A percentile compares a stretch with the other conserved stretches of the same genome.
Conservation (phyloP, 92 coral and sea anemone genomes). For the Bergia sp. region DNA sequence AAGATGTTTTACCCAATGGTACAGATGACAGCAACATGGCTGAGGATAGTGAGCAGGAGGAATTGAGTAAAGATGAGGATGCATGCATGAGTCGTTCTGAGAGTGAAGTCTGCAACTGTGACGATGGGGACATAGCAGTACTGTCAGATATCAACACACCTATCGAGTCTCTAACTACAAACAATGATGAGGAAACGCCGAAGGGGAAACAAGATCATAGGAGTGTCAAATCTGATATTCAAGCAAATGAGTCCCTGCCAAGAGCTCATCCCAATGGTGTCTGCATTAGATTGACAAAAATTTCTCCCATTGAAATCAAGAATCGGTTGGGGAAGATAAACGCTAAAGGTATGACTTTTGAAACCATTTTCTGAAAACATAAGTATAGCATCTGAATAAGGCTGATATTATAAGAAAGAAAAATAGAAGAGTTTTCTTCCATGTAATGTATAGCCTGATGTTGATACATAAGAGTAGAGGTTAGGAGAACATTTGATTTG, state of each 20-base stretch:
- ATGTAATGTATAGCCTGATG: no score
- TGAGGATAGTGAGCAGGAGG: slow-evolving; percentile 31
- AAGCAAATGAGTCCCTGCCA: not conserved
- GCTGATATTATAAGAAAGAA: no score
- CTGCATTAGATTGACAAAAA: not conserved
- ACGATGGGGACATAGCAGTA: slow-evolving; percentile 39
- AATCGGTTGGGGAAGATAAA: not conserved
- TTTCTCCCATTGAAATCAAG: slow-evolving; percentile 1
- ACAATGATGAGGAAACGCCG: not conserved
- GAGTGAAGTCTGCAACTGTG: slow-evolving; percentile 30
- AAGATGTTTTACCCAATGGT: slow-evolving; percentile 12
- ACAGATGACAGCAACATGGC: not conserved
- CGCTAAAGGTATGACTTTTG: slow-evolving; percentile 3
- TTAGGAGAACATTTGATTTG: no score
- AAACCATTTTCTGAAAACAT: not conserved
- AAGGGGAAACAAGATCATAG: not conserved
- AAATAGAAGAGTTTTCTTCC: no score
- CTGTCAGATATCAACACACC: slow-evolving; percentile 39
- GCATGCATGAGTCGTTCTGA: slow-evolving; percentile 15
- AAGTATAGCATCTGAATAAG: no score
- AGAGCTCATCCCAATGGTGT: slow-evolving; percentile 26
- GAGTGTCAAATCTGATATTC: not conserved
- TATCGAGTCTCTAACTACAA: not conserved
- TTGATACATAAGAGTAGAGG: no score
- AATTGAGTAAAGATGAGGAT: slow-evolving; percentile 14